Evolutionary conservation across 2,888 invertebrate species (phyloP), one percentile per base, ranked within the genome.

Genomic region (Thera obeliscata): DNA sequence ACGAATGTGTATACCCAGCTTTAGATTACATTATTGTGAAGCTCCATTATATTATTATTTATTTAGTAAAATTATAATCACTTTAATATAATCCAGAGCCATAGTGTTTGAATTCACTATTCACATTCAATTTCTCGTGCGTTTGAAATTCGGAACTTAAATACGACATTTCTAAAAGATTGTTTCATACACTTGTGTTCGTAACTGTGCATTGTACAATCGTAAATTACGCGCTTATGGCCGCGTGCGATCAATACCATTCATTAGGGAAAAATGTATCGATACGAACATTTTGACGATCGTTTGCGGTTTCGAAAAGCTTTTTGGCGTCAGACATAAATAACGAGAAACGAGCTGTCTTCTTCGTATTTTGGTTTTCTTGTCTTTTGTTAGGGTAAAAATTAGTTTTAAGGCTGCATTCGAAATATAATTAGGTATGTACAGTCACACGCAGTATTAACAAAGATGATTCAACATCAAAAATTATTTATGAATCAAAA

Each of bases 161-260:
- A 12, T 22, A 22, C 7, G 12, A 7, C 35, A 9, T 35, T 12
- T 49, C 3, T 35, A 61, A 54, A 33, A 4, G 11, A n/a, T 2
- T 11, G 33, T 48, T 35, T 22, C 12, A 2, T 33, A 2, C 56
- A 63, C 63, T 69, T 63, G 2, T 69, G 59, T 66, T 33, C 2
- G 4, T 43, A 43, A 38, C 56, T 62, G 69, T 66, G 63, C 65
- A 56, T 48, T 41, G 66, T 64, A 54, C 69, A 69, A 66, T 69
- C 91, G 84, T 93, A 93, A 93, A 93, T 93, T 89, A 91, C 84
- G 79, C 82, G 84, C 89, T 89, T 92, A 91, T 87, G 83, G 90
- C 81, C 80, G 73, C 74, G 79, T 70, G 71, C 89, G 91, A 92
- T 92, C 92, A 88, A 92, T 93, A 90, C 85, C 86, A 85, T 90